Conservation (phyloP, 2,888 invertebrate species). For the Tyria jacobaeae region DNA sequence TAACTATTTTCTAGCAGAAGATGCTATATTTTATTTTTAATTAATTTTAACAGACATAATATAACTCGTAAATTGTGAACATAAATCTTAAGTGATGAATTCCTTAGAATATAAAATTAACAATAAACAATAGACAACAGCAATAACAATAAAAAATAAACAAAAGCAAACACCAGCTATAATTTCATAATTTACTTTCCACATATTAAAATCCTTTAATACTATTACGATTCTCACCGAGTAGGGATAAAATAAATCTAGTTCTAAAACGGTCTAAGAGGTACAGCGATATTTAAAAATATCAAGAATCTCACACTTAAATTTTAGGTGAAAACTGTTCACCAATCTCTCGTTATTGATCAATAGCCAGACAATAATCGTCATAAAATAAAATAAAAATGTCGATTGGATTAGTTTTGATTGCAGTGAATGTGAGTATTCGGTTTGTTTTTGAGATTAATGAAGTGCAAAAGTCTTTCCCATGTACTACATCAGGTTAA, state of each 20-base stretch:
- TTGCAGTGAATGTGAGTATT: conserved; percentile 8
- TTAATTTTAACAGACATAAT: no score
- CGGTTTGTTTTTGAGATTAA: not conserved
- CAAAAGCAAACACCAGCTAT: no score
- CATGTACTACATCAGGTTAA: conserved; percentile 1
- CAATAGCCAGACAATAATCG: not conserved
- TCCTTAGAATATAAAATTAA: no score
- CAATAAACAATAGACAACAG: no score
- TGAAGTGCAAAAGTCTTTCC: conserved; percentile 2
- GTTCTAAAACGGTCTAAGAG: not conserved
- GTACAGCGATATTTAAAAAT: not conserved
- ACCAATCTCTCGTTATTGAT: conserved; percentile 4
- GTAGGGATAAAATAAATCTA: not conserved
- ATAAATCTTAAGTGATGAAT: no score
- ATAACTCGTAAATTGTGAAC: no score
- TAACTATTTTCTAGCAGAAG: no score
- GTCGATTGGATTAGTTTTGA: conserved; percentile 10
- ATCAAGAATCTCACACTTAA: not conserved
- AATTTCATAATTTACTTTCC: no score
- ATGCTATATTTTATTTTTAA: no score
- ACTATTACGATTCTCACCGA: no score
- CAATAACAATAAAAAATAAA: no score
- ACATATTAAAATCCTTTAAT: no score
- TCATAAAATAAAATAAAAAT: conserved; percentile 10
- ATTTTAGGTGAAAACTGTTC: not conserved